Percentiles rank a stretch among this genome's conserved stretches.
phyloP scores from a whole-genome alignment of 2,888 invertebrate genomes.

The Ditula angustiorana region DNA sequence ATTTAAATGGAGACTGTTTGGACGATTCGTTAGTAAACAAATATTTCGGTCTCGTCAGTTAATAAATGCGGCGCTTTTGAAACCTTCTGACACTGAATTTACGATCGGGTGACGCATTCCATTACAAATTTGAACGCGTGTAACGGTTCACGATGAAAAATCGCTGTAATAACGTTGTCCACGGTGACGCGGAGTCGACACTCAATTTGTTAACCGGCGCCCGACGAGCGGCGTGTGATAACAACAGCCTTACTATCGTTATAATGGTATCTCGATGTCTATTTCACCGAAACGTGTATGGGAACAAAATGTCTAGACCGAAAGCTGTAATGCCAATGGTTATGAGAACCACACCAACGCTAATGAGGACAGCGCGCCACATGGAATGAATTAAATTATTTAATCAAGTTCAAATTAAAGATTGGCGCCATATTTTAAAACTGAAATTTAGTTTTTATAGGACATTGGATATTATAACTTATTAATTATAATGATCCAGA shows the following conservation, averaged over 20 bases:
- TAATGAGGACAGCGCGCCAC: background rate
- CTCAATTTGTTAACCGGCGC: constrained; percentile 65
- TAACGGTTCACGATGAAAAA: constrained; percentile 55
- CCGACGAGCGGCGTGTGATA: constrained; percentile 40
- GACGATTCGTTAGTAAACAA: constrained; percentile 2
- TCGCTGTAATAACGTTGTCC: constrained; percentile 59
- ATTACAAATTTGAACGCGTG: constrained; percentile 32
- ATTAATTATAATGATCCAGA: no score
- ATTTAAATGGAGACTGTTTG: constrained; percentile 12
- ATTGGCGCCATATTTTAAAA: background rate
- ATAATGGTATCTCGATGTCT: constrained; percentile 2
- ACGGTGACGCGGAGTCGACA: constrained; percentile 61
- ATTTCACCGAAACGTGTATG: no score
- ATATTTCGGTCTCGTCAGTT: constrained; percentile 12
- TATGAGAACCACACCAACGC: background rate
- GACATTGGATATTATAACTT: no score
- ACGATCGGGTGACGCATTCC: constrained; percentile 27
- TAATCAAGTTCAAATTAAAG: no score
- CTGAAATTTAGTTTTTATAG: no score
- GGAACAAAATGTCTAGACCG: no score
- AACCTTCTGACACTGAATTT: constrained; percentile 16
- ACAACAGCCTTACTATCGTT: constrained; percentile 49
- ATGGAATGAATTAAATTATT: no score
- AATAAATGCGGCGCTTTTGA: constrained; percentile 3
- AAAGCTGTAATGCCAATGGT: no score